Evolutionary conservation across 2,797 vertebrate species (phyloP).

Genomic region (Typhlichthys eigenmanni): DNA sequence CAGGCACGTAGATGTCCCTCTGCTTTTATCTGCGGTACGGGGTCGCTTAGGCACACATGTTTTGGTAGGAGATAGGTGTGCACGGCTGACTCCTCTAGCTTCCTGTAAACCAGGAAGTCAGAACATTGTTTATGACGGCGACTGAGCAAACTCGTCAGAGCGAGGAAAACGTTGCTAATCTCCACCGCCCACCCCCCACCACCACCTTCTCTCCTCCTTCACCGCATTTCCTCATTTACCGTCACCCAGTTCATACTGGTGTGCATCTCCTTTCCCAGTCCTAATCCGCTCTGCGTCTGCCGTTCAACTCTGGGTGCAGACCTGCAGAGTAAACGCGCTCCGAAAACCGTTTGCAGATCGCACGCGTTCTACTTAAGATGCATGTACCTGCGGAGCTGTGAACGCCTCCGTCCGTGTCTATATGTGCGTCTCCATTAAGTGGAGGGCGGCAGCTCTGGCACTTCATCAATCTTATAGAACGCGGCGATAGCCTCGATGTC

Average conservation of each 20-base stretch:
- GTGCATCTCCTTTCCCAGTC: not conserved
- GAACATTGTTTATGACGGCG: constrained; percentile 39
- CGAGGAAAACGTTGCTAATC: constrained; percentile 40
- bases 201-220: not conserved
- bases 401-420: no score
- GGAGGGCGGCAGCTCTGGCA: constrained; percentile 23
- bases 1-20: not conserved
- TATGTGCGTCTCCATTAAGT: constrained; percentile 10
- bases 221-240: not conserved
- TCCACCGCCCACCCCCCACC: not conserved
- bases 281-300: not conserved
- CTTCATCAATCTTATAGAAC: constrained; percentile 70
- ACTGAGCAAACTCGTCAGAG: constrained; percentile 45
- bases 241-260: not conserved
- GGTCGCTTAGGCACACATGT: constrained; percentile 7
- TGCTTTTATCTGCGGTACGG: not conserved
- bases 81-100: not conserved
- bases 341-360: constrained; percentile 27
- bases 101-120: constrained; percentile 38
- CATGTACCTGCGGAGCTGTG: constrained; percentile 8
- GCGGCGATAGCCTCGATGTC: constrained; percentile 42
- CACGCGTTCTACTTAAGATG: constrained; percentile 29
- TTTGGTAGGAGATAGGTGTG: constrained; percentile 18
- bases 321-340: constrained; percentile 17
- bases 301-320: not conserved